phyloP scores from a whole-genome alignment of 2,113 vertebrate genomes.

The Stomatorhinus ivindoensis region DNA sequence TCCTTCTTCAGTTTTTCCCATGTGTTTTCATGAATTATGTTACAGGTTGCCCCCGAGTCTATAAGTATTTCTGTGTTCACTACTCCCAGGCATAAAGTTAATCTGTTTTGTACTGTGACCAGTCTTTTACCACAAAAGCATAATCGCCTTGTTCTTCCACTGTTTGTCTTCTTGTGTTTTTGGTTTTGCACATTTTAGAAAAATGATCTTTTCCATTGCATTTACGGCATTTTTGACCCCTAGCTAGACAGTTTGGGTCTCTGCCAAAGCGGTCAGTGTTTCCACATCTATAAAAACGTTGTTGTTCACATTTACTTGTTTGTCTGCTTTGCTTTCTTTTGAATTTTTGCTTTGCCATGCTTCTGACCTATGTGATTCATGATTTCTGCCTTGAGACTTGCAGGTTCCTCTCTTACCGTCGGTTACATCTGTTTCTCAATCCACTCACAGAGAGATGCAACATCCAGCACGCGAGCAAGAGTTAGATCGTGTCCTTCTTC shows the following conservation, averaged over 20 bases:
- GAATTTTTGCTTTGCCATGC: too few species aligned
- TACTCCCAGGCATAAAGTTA: not conserved
- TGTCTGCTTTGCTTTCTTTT: too few species aligned
- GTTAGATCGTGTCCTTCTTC: not conserved
- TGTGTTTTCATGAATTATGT: constrained; percentile 12
- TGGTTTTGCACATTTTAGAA: constrained; percentile 14
- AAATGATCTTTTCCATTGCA: constrained; percentile 21
- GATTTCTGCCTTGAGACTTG: too few species aligned
- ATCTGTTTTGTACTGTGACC: not conserved
- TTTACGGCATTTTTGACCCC: constrained; percentile 9
- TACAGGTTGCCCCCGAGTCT: constrained; percentile 19
- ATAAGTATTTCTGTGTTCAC: constrained; percentile 1
- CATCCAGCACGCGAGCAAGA: too few species aligned
- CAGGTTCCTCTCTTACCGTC: too few species aligned
- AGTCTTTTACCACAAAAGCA: constrained; percentile 22
- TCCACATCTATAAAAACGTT: constrained; percentile 21
- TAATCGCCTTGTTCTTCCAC: constrained; percentile 14
- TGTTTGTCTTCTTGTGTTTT: not conserved
- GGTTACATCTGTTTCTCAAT: too few species aligned
- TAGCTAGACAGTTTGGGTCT: constrained; percentile 23
- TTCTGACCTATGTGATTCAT: too few species aligned
- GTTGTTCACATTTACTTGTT: too few species aligned
- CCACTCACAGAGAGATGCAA: too few species aligned
- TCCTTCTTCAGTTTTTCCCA: constrained; percentile 23
- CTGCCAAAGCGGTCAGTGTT: constrained; percentile 17